Evolutionary conservation across 53 echinoderm and acorn worm species (phyloP), one percentile per base, ranked within the genome.

Genomic region (Astropecten irregularis): DNA sequence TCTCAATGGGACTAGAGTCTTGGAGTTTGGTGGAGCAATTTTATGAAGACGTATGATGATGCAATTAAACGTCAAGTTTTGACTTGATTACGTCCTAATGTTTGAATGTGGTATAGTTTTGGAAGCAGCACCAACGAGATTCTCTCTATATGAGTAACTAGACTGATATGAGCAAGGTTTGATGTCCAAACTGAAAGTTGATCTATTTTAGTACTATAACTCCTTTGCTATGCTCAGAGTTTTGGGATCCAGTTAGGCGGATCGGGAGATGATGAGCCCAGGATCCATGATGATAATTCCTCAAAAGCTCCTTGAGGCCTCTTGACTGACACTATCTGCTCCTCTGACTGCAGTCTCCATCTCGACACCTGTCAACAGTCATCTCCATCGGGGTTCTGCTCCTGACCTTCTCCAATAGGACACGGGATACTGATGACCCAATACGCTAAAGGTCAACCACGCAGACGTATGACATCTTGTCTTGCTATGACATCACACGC

Each of bases 321-420:
- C n/a, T 49, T 49, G 49, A 18, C 19, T 15, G 49, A 49, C 3
- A 49, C 19, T 15, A 49, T 49, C 19, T 49, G 49, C 2, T 49
- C 16, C 49, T 8, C 19, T 49, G 49, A 14, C 9, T 44, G 14
- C 9, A 11, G 9, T 44, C 9, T 14, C 46, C 14, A 11, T 44
- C 9, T 44, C 54, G 32, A 53, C 73, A 73, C 73, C 73, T 73
- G 73, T 19, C 73, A 53, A 1, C 54, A 53, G 33, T 20, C 54
- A 55, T 73, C 73, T 53, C 33, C 34, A 55, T 73, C 47, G 3
- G 54, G 31, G n/a, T 21, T 30, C 19, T 37, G 28, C 57, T 76
- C 56, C 56, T 40, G 76, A 58, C 76, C 34, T 58, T 40, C 76
- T 76, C 76, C 3, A 18, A 58, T 76, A 22, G 56, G 76, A 76